Evolutionary conservation across 2,113 vertebrate genomes (phyloP), one percentile per base, ranked within the genome.

Genomic region (Orthonyx spaldingii): DNA sequence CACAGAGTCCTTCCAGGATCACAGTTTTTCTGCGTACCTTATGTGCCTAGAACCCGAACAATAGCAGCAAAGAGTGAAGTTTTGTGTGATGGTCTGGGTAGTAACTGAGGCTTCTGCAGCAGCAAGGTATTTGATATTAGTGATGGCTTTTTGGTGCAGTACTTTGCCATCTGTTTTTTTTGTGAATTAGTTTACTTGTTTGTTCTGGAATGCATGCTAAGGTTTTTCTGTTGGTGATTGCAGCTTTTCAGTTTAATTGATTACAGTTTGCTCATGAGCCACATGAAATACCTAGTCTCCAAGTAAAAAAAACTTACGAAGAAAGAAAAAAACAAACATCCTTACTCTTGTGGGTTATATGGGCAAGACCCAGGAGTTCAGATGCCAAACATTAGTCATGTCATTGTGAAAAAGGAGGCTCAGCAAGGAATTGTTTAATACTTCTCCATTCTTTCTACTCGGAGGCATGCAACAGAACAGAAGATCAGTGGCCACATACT

Each of bases 241-340:
- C 47, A 90, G 55, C 53, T 84, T 19, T 50, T 74, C 1, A 1
- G 30, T 84, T 87, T 78, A 84, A 87, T 61, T 82, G 44, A 77
- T 90, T 86, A 53, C 55, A 84, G 52, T 88, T 94, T 91, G 52
- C 44, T 93, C 35, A 60, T 81, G 90, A 92, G 35, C 85, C 87
- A 90, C 79, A 75, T 60, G 64, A 90, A 96, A 92, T 74, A 84
- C 52, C 59, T 74, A 47, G 52, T 88, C 44, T 90, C 52, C 71
- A 90, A 76, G 52, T 56, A 26, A 8, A 47, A 88, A 69, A 90
- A 42, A 53, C 9, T 59, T 59, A 44, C 55, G 52, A 91, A 87
- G 44, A 89, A 89, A 79, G 42, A 23, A 71, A 84, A 87, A 80
- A 19, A 0, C 35, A 90, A 90, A 78, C 27, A 78, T 60, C 33